Base-by-base conservation (phyloP, 2,888 invertebrate genomes). In the Dexiosoma caninum region DNA sequence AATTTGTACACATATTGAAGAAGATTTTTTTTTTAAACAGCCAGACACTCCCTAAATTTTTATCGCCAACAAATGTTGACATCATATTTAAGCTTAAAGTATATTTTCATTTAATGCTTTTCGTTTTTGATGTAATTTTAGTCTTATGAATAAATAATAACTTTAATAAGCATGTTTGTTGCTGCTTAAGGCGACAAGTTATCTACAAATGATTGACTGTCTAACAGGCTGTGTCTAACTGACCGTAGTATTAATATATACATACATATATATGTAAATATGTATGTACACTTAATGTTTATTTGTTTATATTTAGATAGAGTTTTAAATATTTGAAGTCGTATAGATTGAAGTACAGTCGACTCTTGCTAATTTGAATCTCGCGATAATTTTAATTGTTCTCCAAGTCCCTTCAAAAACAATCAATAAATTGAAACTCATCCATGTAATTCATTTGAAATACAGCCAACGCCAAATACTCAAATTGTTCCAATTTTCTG, bases 21-120 rank as follows among this genome's bases (percentile, higher is more conserved):
- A 55, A 44, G 67, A 55, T 55, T 9, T 35, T 21, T 42, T n/a
- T 53, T 37, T 19, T 6, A 30, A 16, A 8, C 7, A 9, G 9
- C 57, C 21, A 21, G 35, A 46, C 69, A 70, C 69, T 32, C 69
- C 57, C 69, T 37, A 57, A 55, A 70, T 57, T 57, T 3, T 57
- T 35, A 57, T 57, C 46, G 57, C 2, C n/a, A 67, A 7, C 4
- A 46, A 57, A 57, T 57, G 44, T 57, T 70, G 69, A 70, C 69
- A 57, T 70, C 57, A 70, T 57, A 35, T 46, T 70, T 70, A 21
- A 70, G 57, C 57, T 70, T 57, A 67, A 67, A 67, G 8, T 30
- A 55, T 53, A 51, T 67, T 53, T 53, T 21, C 32, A 14, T 55
- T 32, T 46, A 62, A 46, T 46, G 6, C n/a, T 32, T 53, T 42